These are phyloP conservation scores for Cepaea hortensis DNA, from an alignment of 2,888 invertebrate genomes.

Conservation along the genomic window DNA sequence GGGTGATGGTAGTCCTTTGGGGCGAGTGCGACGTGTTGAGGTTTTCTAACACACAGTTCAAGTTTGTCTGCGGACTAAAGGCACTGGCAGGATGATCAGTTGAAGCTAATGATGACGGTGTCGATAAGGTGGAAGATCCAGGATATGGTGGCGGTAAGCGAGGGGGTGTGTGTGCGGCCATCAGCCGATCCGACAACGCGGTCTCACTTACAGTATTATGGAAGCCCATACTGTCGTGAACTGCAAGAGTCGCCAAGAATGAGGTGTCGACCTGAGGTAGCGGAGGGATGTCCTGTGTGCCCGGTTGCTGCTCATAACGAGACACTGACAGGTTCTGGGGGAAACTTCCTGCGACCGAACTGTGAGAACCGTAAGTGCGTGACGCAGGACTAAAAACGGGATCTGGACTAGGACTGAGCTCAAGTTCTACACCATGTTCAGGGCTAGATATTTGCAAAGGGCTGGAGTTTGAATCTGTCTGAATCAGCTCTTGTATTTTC, in stretches of 20 bases:
- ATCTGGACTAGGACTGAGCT: constrained; percentile 41
- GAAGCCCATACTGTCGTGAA: constrained; percentile 47
- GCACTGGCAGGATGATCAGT: constrained; percentile 38
- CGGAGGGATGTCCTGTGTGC: constrained; percentile 42
- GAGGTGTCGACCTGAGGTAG: constrained; percentile 48
- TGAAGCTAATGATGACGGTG: constrained; percentile 54
- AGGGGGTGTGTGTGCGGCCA: constrained; percentile 43
- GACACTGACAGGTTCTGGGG: not conserved
- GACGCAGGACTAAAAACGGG: constrained; percentile 33
- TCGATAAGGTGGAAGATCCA: constrained; percentile 48
- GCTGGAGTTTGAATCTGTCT: constrained; percentile 53
- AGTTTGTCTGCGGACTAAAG: constrained; percentile 23
- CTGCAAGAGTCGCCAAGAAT: constrained; percentile 44
- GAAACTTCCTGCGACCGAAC: not conserved
- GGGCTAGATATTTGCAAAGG: constrained; percentile 51
- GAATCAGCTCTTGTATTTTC: constrained; percentile 54
- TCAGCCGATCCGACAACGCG: constrained; percentile 24
- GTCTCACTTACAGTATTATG: constrained; percentile 31
- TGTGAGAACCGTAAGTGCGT: constrained; percentile 35
- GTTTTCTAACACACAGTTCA: constrained; percentile 22
- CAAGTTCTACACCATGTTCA: constrained; percentile 37
- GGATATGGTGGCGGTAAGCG: constrained; percentile 55
- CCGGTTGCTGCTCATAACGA: constrained; percentile 28
- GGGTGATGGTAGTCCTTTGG: constrained; percentile 34
- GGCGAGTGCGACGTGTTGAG: constrained; percentile 16